Evolutionary conservation across 2,797 vertebrate species (phyloP), one percentile per base, ranked within the genome.

Genomic region (Tenualosa ilisha): DNA sequence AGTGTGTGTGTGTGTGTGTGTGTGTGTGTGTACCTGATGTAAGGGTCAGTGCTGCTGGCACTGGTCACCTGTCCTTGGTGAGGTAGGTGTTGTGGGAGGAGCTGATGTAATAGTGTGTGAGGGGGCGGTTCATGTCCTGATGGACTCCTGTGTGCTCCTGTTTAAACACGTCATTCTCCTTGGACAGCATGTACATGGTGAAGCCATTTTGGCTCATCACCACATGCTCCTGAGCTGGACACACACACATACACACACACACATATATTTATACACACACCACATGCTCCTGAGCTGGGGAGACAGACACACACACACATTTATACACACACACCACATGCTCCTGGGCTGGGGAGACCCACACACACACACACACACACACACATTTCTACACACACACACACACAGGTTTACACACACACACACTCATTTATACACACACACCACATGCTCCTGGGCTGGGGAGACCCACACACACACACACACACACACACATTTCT

Each of bases 201-300:
- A 99, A 99, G 43, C 98, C 98, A 0, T 98, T 98, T 93, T 97
- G 94, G 37, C 96, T 98, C 98, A 99, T 98, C 89, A 97, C 92
- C 84, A 89, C 88, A 89, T 96, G 95, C 90, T 92, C 95, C 92
- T 95, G 92, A 87, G 95, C 96, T 96, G 91, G 63, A 68, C n/a
- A 68, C n/a, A 68, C n/a, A 68, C 11, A 26, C 2, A 65, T 6
- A 26, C n/a, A 37, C 9, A 68, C 24, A 68, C n/a, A 31, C n/a
- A 37, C 9, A 68, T 7, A 68, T 6, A 31, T 6, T 13, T 20
- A 59, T n/a, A 59, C 59, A 61, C 59, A 61, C 59, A 61, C 59
- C 31, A 31, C 31, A 31, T 31, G 31, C 31, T 31, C 31, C 31
- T 31, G 31, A 31, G 31, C 31, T 31, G 31, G 31, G 1, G 0